Evolutionary conservation across 1,140 invertebrate genomes (phyloP).

Genomic region (Cydia fagiglandana): DNA sequence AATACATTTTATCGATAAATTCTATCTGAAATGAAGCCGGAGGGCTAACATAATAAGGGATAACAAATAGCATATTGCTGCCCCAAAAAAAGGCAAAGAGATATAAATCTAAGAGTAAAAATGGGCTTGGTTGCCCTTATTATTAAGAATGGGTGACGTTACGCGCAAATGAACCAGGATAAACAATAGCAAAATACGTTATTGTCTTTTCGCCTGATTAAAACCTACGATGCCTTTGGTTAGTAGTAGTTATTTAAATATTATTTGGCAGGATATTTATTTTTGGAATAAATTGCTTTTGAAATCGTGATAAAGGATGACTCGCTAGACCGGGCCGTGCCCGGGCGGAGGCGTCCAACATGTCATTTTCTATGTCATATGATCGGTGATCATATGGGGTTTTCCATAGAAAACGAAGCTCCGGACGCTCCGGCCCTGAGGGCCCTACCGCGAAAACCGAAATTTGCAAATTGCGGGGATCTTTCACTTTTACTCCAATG

Average conservation of each 20-base stretch:
- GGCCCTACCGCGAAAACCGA: no score
- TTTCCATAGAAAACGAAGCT: no score
- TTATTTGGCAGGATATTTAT: not conserved
- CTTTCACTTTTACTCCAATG: no score
- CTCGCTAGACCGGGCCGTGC: no score
- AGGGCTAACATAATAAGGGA: conserved; percentile 31
- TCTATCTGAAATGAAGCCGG: conserved; percentile 20
- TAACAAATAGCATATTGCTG: conserved; percentile 32
- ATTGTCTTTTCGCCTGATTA: not conserved
- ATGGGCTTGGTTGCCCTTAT: conserved; percentile 26
- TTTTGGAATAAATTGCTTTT: no score
- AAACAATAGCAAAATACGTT: not conserved
- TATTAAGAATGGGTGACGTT: conserved; percentile 20
- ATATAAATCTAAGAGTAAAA: conserved; percentile 32
- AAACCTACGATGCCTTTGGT: not conserved
- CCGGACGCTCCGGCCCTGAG: no score
- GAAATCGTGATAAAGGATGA: not conserved
- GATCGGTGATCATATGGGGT: no score
- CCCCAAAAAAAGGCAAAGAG: conserved; percentile 29
- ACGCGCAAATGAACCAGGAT: conserved; percentile 25
- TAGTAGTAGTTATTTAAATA: not conserved
- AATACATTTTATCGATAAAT: conserved; percentile 31
- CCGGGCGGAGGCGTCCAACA: no score
- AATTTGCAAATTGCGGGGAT: no score
- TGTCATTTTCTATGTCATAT: no score